phyloP scores from a whole-genome alignment of 2,888 invertebrate species.

The Drosophila basisetae region DNA sequence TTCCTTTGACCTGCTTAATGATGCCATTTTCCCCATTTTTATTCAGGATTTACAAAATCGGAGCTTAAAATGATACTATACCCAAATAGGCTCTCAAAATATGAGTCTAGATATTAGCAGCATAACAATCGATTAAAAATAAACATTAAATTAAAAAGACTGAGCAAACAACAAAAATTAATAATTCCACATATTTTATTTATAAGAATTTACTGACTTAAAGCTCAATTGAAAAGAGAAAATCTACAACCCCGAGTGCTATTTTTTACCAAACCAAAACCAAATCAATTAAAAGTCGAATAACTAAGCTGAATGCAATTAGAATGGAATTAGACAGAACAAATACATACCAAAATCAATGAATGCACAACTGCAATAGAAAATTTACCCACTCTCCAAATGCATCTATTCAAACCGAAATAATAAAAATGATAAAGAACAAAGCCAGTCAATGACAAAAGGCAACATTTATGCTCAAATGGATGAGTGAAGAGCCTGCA shows the following conservation, averaged over 20 bases:
- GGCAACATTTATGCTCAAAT: conserved; percentile 30
- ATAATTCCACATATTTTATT: too few species aligned
- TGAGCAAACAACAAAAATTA: background rate
- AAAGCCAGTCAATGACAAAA: conserved; percentile 47
- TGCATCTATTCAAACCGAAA: conserved; percentile 7
- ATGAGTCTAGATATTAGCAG: background rate
- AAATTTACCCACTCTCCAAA: conserved; percentile 13
- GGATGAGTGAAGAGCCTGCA: conserved; percentile 23
- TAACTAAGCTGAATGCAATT: background rate
- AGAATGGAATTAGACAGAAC: background rate
- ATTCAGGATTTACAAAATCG: background rate
- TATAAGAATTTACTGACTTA: background rate
- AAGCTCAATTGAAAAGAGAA: background rate
- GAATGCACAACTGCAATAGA: conserved; percentile 15
- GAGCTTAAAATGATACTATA: too few species aligned
- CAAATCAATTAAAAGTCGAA: background rate
- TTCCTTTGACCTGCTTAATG: background rate
- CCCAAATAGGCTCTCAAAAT: too few species aligned
- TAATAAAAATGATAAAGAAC: conserved; percentile 13
- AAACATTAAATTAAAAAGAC: background rate
- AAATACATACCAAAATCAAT: conserved; percentile 8
- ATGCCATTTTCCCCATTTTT: background rate
- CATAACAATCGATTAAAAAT: background rate
- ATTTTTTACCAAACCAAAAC: background rate
- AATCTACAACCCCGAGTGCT: background rate